Conservation (phyloP, 2,888 invertebrate genomes). For the Lepidochrysops patricia region DNA sequence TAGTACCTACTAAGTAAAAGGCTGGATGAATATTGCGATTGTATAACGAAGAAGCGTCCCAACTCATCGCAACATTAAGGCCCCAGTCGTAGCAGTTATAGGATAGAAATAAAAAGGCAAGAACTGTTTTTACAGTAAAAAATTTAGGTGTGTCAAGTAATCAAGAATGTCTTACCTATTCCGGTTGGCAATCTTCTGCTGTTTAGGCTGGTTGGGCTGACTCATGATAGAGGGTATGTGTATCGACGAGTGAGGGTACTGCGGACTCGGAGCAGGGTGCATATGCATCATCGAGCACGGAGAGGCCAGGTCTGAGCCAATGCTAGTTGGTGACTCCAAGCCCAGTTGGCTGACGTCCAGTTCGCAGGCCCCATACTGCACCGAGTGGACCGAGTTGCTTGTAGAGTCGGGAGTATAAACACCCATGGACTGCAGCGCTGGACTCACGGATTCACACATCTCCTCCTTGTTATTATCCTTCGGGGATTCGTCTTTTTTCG, state of each 20-base stretch:
- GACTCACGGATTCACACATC: slow-evolving; percentile 61
- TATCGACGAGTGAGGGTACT: slow-evolving; percentile 74
- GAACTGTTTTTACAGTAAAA: neutral
- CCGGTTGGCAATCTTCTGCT: slow-evolving; percentile 65
- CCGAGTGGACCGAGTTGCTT: slow-evolving; percentile 86
- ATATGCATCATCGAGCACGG: slow-evolving; percentile 83
- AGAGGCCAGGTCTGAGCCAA: slow-evolving; percentile 88
- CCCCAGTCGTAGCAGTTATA: no score
- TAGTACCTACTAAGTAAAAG: no score
- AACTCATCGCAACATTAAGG: no score
- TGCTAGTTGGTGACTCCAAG: slow-evolving; percentile 91
- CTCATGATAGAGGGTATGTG: slow-evolving; percentile 69
- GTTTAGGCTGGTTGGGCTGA: slow-evolving; percentile 68
- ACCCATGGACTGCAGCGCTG: slow-evolving; percentile 85
- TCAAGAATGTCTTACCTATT: slow-evolving; percentile 43
- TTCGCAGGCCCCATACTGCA: slow-evolving; percentile 86
- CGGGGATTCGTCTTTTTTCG: slow-evolving; percentile 59
- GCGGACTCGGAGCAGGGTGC: slow-evolving; percentile 69
- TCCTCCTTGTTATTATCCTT: slow-evolving; percentile 59
- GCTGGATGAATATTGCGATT: no score
- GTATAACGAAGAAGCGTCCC: no score
- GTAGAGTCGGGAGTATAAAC: slow-evolving; percentile 91
- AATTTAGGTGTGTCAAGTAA: neutral
- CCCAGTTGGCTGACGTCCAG: slow-evolving; percentile 88
- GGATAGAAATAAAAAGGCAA: no score